Conservation (phyloP, 2,113 vertebrate genomes). For the Pituophis catenifer region DNA sequence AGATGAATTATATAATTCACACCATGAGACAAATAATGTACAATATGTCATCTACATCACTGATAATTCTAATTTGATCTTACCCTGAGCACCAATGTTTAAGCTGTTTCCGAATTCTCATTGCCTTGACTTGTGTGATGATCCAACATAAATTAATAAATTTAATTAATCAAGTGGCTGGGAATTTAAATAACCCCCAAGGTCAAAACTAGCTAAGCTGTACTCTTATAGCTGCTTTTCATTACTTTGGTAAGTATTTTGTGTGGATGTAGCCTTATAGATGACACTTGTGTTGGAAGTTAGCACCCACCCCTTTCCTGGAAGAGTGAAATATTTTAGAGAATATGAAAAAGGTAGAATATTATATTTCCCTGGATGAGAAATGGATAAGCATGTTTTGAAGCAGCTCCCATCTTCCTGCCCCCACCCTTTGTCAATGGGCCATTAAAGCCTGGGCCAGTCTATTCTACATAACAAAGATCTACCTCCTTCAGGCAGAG, state of each 20-base stretch:
- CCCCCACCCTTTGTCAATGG: too few relatives aligned
- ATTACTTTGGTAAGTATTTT: background rate
- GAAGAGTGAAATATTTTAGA: too few relatives aligned
- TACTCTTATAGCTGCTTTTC: background rate
- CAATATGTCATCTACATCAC: background rate
- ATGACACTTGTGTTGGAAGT: background rate
- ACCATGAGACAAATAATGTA: background rate
- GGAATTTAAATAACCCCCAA: background rate
- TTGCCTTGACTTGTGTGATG: background rate
- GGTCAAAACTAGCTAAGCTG: background rate
- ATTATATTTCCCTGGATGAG: too few relatives aligned
- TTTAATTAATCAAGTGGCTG: background rate
- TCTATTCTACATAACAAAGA: too few relatives aligned
- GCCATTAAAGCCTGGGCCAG: too few relatives aligned
- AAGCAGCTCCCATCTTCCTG: too few relatives aligned
- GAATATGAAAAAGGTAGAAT: too few relatives aligned
- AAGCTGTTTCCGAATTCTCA: background rate
- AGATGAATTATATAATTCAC: background rate
- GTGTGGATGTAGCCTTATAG: background rate
- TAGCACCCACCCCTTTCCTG: too few relatives aligned
- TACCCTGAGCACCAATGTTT: background rate
- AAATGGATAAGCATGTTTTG: too few relatives aligned
- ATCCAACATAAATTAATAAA: background rate
- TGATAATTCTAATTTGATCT: background rate
- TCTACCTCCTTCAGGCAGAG: too few relatives aligned